phyloP scores from a whole-genome alignment of 2,888 invertebrate species.

The Muschampia staudingeri region DNA sequence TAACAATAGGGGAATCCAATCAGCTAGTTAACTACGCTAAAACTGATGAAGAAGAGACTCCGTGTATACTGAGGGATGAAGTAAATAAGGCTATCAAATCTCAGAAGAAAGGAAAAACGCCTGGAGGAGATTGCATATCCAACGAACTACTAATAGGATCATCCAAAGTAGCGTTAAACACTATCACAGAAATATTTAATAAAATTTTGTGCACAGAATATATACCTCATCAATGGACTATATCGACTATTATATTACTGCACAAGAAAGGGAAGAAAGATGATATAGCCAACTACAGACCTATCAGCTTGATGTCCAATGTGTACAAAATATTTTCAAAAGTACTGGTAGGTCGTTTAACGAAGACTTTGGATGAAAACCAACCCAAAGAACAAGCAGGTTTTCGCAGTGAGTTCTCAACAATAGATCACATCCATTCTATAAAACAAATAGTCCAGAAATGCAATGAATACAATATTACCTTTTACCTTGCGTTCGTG shows the following conservation, averaged over 20 bases:
- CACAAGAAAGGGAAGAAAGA: neutral
- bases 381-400: neutral
- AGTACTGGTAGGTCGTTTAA: neutral
- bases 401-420: neutral
- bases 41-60: neutral
- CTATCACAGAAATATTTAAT: neutral
- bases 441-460: neutral
- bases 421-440: neutral
- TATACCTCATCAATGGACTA: neutral
- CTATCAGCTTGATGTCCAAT: neutral
- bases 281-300: neutral
- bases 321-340: neutral
- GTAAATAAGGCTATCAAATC: constrained; percentile 1
- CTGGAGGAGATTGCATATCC: neutral
- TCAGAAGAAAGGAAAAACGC: neutral
- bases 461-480: neutral
- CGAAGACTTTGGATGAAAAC: neutral
- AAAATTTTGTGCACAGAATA: neutral
- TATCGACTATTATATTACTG: neutral
- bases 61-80: neutral
- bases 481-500: neutral
- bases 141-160: neutral
- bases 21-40: neutral
- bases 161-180: neutral
- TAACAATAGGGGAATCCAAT: neutral